Conservation (phyloP, 2,888 invertebrate species). For the Papilio demoleus region DNA sequence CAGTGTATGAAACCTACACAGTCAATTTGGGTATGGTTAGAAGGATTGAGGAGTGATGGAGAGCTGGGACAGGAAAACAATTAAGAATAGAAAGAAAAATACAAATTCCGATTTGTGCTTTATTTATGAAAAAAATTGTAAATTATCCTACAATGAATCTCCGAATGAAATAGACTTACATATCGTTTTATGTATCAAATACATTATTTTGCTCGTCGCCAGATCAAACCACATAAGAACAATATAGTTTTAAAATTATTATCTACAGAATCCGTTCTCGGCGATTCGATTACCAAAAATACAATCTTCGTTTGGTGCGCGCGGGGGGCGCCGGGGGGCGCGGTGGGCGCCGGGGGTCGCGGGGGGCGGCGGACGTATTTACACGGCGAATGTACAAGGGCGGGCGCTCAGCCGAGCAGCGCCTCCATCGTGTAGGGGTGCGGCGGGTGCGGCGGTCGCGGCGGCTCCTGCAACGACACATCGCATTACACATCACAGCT, state of each 20-base stretch:
- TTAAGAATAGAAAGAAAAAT: conserved; percentile 62
- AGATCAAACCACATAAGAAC: conserved; percentile 83
- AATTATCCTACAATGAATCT: conserved; percentile 86
- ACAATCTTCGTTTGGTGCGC: conserved; percentile 71
- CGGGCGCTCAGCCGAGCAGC: conserved; percentile 80
- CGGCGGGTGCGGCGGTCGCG: conserved; percentile 70
- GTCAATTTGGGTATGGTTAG: neutral
- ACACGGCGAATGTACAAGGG: conserved; percentile 67
- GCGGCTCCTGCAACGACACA: conserved; percentile 67
- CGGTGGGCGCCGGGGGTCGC: conserved; percentile 35
- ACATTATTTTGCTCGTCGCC: conserved; percentile 82
- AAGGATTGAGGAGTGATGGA: neutral
- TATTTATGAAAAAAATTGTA: conserved; percentile 88
- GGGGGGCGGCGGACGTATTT: conserved; percentile 56
- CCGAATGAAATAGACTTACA: conserved; percentile 85
- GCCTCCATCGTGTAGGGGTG: conserved; percentile 87
- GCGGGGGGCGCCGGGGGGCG: conserved; percentile 43
- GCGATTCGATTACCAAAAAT: conserved; percentile 82
- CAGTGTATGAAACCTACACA: neutral
- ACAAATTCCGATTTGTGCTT: conserved; percentile 84
- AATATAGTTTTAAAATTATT: conserved; percentile 83
- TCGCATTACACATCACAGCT: neutral
- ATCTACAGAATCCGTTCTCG: conserved; percentile 82
- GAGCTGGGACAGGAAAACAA: neutral
- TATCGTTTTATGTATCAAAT: conserved; percentile 84